Conservation (phyloP, 2,113 vertebrate genomes). For the Mugil cephalus region DNA sequence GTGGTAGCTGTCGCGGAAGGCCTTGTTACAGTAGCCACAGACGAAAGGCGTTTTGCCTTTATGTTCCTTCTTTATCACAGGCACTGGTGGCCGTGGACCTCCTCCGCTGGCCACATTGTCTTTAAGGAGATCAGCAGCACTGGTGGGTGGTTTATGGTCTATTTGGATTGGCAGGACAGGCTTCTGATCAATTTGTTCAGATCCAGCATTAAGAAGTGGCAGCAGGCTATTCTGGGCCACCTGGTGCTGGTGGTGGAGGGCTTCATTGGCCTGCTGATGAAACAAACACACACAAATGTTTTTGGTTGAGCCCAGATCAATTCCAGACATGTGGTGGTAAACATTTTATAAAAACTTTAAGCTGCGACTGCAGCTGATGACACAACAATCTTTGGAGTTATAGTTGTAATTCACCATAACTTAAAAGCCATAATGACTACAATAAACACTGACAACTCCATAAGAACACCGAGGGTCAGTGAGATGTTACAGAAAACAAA, state of each 20-base stretch:
- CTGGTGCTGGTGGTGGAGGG: conserved; percentile 99
- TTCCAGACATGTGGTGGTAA: neutral
- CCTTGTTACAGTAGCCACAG: conserved; percentile 99
- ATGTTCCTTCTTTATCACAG: conserved; percentile 95
- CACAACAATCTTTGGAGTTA: neutral
- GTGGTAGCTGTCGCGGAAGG: conserved; percentile 99
- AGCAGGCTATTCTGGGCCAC: conserved; percentile 97
- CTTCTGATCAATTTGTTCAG: conserved; percentile 96
- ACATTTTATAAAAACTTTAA: neutral
- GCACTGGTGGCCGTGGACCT: conserved; percentile 81
- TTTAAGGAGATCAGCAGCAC: conserved; percentile 93
- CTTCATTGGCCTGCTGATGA: conserved; percentile 94
- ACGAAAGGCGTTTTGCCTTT: conserved; percentile 98
- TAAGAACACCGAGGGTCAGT: conserved; percentile 11
- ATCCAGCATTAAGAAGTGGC: conserved; percentile 94
- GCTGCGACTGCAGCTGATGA: neutral
- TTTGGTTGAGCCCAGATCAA: neutral
- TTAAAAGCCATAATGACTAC: no score
- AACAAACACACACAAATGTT: conserved; percentile 42
- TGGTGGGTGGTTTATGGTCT: conserved; percentile 93
- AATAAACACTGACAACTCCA: conserved; percentile 1
- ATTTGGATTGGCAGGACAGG: conserved; percentile 95
- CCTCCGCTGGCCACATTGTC: conserved; percentile 85
- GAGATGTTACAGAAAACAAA: conserved; percentile 32
- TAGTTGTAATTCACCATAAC: neutral